Conservation (phyloP, 2,888 invertebrate species). For the Shargacucullia verbasci region DNA sequence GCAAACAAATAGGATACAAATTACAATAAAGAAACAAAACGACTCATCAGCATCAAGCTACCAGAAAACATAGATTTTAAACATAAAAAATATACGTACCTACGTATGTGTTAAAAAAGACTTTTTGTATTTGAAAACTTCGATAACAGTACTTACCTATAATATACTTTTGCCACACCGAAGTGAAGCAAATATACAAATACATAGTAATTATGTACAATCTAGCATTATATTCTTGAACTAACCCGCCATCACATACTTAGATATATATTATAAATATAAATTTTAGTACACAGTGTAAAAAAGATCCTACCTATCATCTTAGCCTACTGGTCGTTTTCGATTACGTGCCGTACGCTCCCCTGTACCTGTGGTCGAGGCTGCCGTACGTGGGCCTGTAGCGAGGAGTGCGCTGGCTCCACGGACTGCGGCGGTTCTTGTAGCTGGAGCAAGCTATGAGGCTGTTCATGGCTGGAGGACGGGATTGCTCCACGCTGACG, state of each 20-base stretch:
- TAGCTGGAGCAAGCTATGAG: conserved; percentile 93
- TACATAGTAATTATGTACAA: not conserved
- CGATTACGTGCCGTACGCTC: conserved; percentile 69
- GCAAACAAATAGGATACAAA: too few relatives aligned
- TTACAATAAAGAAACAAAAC: too few relatives aligned
- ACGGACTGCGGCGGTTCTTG: conserved; percentile 90
- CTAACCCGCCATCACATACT: not conserved
- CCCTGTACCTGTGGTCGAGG: conserved; percentile 79
- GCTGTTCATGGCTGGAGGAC: conserved; percentile 93
- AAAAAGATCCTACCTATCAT: conserved; percentile 7
- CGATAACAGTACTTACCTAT: too few relatives aligned
- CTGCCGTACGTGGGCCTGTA: conserved; percentile 83
- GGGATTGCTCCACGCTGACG: conserved; percentile 91
- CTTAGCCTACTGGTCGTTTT: conserved; percentile 1
- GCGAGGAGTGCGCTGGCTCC: conserved; percentile 81
- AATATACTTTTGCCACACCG: not conserved
- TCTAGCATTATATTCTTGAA: not conserved
- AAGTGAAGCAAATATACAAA: not conserved
- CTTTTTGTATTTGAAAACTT: too few relatives aligned
- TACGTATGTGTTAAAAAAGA: too few relatives aligned
- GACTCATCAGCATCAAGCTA: too few relatives aligned
- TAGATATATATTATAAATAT: not conserved
- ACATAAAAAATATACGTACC: too few relatives aligned
- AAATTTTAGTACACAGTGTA: conserved; percentile 5
- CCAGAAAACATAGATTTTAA: too few relatives aligned